Evolutionary conservation across 2,888 invertebrate species (phyloP).

Genomic region (Chaetogeoica ovagalla): DNA sequence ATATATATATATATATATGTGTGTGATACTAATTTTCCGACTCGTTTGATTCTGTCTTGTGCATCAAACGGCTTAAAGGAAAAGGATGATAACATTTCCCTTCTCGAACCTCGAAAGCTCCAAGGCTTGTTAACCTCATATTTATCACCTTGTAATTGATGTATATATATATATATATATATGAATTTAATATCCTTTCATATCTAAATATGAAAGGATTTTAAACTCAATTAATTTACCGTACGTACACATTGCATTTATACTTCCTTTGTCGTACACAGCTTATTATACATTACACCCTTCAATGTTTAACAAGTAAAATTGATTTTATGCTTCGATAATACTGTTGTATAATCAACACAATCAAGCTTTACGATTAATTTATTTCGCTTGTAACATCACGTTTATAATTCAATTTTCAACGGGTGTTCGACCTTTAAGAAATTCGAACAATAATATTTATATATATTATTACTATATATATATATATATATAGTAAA

Average conservation of each 20-base stretch:
- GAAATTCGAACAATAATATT: no score
- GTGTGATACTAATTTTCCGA: constrained; percentile 46
- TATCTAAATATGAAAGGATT: constrained; percentile 18
- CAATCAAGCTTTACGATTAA: no score
- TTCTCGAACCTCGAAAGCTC: constrained; percentile 8
- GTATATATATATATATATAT: no score
- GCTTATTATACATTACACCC: background rate
- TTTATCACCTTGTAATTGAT: background rate
- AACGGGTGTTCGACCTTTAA: no score
- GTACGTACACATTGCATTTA: no score
- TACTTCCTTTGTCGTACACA: no score
- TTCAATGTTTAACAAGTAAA: background rate
- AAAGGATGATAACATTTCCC: constrained; percentile 14
- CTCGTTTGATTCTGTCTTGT: constrained; percentile 40
- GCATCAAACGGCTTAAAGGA: constrained; percentile 7
- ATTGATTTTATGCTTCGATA: constrained; percentile 2
- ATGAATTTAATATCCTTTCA: no score
- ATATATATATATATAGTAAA: no score
- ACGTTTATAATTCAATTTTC: no score
- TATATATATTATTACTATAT: no score
- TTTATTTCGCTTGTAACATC: no score
- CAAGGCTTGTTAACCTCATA: constrained; percentile 20
- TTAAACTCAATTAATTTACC: constrained; percentile 22
- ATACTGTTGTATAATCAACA: no score
- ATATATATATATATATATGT: background rate